A percentile compares a stretch with the other conserved stretches of the same genome.
phyloP scores from a whole-genome alignment of 1,140 invertebrate genomes.

The Ips nitidus region DNA sequence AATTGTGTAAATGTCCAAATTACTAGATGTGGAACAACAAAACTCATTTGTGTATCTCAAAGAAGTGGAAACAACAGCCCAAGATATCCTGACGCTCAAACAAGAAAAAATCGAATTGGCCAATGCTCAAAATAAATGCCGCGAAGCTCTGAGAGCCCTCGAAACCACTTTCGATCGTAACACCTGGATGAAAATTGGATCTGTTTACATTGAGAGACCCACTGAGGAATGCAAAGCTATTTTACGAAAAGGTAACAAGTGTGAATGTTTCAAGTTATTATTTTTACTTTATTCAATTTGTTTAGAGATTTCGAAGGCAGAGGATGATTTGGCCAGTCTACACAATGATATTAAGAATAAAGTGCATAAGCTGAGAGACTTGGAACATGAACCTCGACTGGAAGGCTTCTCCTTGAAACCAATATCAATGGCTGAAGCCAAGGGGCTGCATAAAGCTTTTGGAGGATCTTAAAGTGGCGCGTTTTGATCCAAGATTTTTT shows the following conservation, averaged over 20 bases:
- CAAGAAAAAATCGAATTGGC: constrained; percentile 44
- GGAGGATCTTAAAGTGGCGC: constrained; percentile 7
- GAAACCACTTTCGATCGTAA: constrained; percentile 40
- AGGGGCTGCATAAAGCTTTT: constrained; percentile 44
- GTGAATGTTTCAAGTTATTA: background rate
- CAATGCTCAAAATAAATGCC: constrained; percentile 47
- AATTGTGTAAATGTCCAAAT: constrained; percentile 25
- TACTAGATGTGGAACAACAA: constrained; percentile 40
- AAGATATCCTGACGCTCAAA: constrained; percentile 49
- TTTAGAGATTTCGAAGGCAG: constrained; percentile 42
- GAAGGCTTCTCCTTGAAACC: constrained; percentile 47
- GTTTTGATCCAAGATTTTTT: background rate
- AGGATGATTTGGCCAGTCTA: constrained; percentile 38
- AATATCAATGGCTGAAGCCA: constrained; percentile 45
- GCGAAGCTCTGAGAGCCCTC: constrained; percentile 45
- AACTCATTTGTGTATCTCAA: constrained; percentile 45
- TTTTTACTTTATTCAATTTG: constrained; percentile 18
- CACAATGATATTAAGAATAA: constrained; percentile 44
- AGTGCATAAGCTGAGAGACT: constrained; percentile 43
- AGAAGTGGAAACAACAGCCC: constrained; percentile 47
- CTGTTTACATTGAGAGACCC: constrained; percentile 42
- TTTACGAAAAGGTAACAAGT: constrained; percentile 39
- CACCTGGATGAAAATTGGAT: constrained; percentile 45
- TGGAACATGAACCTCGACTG: constrained; percentile 46
- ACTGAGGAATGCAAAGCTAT: constrained; percentile 42